Percentiles rank a stretch among this genome's conserved stretches.
Evolutionary conservation across 2,113 vertebrate genomes (phyloP).

Genomic region (Tragelaphus buxtoni): DNA sequence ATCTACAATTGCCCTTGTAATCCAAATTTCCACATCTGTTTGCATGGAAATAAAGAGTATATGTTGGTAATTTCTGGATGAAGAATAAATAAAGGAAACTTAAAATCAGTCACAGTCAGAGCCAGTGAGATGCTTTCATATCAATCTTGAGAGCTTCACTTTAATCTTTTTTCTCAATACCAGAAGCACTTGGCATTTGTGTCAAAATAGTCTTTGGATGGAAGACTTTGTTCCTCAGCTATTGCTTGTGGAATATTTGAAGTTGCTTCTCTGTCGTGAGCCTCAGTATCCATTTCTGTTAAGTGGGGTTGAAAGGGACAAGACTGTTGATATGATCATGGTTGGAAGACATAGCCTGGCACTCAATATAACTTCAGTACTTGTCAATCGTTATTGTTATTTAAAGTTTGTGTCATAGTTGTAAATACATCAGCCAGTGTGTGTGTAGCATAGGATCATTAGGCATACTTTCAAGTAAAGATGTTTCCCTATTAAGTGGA

Average conservation of each 20-base stretch:
- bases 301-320: background rate
- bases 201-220: background rate
- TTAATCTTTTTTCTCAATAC: background rate
- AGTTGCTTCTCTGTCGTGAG: background rate
- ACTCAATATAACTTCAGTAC: background rate
- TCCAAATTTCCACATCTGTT: too few species aligned
- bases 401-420: too few species aligned
- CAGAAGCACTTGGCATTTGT: background rate
- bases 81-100: background rate
- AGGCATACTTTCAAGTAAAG: background rate
- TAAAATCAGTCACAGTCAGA: fast-evolving
- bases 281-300: background rate
- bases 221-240: fast-evolving
- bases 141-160: fast-evolving
- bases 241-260: background rate
- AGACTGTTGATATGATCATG: fast-evolving
- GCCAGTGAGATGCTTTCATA: fast-evolving
- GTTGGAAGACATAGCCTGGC: too few species aligned
- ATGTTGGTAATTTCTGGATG: background rate
- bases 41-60: fast-evolving
- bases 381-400: fast-evolving
- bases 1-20: fast-evolving
- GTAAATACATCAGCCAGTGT: background rate
- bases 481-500: background rate
- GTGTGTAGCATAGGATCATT: fast-evolving